phyloP scores from a whole-genome alignment of 2,113 vertebrate species.

The Neopipo cinnamomea region DNA sequence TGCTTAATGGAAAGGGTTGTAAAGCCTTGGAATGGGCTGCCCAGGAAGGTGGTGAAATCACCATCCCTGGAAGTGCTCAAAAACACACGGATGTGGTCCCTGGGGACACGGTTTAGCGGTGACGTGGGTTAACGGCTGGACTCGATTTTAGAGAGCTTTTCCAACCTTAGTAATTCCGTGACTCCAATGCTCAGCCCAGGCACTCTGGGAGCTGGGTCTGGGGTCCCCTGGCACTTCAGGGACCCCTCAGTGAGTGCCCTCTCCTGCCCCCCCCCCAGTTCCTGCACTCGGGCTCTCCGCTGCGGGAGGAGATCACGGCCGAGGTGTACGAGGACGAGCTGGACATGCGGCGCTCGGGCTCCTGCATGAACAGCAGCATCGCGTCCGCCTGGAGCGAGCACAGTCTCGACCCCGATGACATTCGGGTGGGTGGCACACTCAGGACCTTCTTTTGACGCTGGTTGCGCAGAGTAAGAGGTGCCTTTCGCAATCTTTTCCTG shows the following conservation, averaged over 20 bases:
- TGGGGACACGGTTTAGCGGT: neutral
- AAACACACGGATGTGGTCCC: rapidly evolving
- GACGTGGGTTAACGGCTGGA: neutral
- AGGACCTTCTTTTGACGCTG: conserved; percentile 60
- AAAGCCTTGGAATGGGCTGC: neutral
- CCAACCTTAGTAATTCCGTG: rapidly evolving
- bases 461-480: conserved; percentile 66
- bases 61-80: neutral
- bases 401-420: conserved; percentile 93
- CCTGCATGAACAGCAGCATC: conserved; percentile 90
- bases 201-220: rapidly evolving
- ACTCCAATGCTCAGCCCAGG: rapidly evolving
- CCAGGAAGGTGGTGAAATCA: neutral
- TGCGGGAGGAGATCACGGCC: conserved; percentile 86
- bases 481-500: conserved; percentile 59
- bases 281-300: conserved; percentile 75
- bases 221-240: rapidly evolving
- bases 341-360: conserved; percentile 82
- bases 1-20: neutral
- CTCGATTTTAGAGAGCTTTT: neutral
- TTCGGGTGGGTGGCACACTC: conserved; percentile 81
- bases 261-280: conserved; percentile 69
- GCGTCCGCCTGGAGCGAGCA: conserved; percentile 89
- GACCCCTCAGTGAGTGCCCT: rapidly evolving
- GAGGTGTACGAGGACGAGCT: conserved; percentile 95